phyloP scores from a whole-genome alignment of 2,797 vertebrate genomes.

The Alauda arvensis region DNA sequence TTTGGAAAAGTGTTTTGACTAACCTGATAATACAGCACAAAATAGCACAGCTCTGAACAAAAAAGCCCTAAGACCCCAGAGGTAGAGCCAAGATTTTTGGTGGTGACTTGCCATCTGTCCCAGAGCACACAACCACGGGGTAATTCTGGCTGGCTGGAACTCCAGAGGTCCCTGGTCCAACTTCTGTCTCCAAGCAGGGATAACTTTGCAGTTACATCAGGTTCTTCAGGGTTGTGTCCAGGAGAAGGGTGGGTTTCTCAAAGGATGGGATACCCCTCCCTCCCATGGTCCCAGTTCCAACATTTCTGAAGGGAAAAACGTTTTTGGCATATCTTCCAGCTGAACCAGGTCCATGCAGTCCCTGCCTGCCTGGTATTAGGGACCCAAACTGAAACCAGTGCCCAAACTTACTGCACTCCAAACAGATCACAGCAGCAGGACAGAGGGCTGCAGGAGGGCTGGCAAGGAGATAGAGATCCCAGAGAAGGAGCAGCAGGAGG shows the following conservation, averaged over 20 bases:
- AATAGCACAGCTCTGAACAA: slow-evolving; percentile 21
- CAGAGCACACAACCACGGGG: not conserved
- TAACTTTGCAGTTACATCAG: not conserved
- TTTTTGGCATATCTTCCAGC: not conserved
- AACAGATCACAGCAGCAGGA: not conserved
- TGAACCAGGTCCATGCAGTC: not conserved
- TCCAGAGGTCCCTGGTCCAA: not conserved
- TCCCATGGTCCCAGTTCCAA: not conserved
- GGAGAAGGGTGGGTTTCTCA: not conserved
- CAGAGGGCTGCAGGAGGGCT: not conserved
- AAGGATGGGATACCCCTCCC: not conserved
- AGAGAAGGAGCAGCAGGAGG: not conserved
- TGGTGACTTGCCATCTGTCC: not conserved
- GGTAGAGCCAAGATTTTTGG: slow-evolving; percentile 11
- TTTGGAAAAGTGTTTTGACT: slow-evolving; percentile 38
- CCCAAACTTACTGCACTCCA: not conserved
- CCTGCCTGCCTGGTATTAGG: not conserved
- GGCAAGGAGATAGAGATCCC: not conserved
- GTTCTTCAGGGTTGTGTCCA: not conserved
- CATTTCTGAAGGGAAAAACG: not conserved
- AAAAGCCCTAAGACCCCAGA: not conserved
- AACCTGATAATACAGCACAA: slow-evolving; percentile 32
- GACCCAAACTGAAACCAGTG: not conserved
- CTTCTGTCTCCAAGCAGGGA: not conserved
- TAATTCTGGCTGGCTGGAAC: not conserved